Evolutionary conservation across 2,113 vertebrate genomes (phyloP).

Genomic region (Empidonax traillii): DNA sequence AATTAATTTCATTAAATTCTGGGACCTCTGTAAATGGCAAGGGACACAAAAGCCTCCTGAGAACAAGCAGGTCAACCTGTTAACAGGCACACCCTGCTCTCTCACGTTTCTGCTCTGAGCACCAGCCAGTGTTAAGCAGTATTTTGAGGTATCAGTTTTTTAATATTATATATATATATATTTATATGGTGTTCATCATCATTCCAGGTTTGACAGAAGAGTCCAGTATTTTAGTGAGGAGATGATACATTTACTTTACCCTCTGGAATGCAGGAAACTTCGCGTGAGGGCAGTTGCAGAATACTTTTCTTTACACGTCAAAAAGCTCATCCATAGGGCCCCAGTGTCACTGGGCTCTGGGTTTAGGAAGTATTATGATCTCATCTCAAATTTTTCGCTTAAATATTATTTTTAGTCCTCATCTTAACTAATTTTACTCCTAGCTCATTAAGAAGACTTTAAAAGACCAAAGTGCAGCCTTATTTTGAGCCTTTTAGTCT

Average conservation of each 20-base stretch:
- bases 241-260: background rate
- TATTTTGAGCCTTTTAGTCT: background rate
- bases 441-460: no score
- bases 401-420: background rate
- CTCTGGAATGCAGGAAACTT: background rate
- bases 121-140: background rate
- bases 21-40: background rate
- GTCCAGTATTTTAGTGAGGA: background rate
- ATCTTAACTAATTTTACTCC: background rate
- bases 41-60: background rate
- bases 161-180: background rate
- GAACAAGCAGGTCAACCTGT: background rate
- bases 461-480: background rate
- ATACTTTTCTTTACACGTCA: background rate
- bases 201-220: background rate
- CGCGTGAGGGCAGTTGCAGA: background rate
- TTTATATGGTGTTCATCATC: background rate
- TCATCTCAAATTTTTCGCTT: background rate
- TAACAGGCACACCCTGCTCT: background rate
- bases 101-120: background rate
- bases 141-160: fast-evolving
- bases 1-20: background rate
- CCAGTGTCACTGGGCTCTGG: background rate
- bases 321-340: background rate
- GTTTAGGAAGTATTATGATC: background rate